Conservation (phyloP, 1,140 invertebrate species). For the Nixonia krombeini region DNA sequence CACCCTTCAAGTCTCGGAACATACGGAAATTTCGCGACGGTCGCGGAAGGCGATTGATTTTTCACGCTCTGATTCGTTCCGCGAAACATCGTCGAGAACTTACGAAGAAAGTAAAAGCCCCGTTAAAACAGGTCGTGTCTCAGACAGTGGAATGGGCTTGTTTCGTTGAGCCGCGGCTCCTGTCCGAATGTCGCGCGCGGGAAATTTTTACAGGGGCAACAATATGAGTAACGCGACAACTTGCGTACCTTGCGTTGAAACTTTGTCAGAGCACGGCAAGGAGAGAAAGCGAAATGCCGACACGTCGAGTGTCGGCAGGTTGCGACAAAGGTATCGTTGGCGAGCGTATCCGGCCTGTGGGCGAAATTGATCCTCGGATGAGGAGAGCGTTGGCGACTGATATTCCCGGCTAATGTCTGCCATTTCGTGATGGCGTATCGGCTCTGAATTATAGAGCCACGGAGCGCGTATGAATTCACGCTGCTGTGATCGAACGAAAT, state of each 20-base stretch:
- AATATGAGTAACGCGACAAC: too few relatives aligned
- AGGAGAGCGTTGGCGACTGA: slow-evolving; percentile 52
- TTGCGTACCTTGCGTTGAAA: too few relatives aligned
- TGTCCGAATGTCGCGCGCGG: too few relatives aligned
- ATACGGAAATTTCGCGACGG: slow-evolving; percentile 40
- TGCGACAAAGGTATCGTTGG: too few relatives aligned
- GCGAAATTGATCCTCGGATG: slow-evolving; percentile 48
- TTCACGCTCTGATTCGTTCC: slow-evolving; percentile 47
- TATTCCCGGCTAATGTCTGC: slow-evolving; percentile 48
- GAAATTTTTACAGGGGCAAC: too few relatives aligned
- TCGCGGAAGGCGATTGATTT: slow-evolving; percentile 42
- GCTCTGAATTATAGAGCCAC: slow-evolving; percentile 43
- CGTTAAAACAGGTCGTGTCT: slow-evolving; percentile 28
- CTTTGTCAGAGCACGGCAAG: too few relatives aligned
- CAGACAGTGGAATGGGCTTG: slow-evolving; percentile 26
- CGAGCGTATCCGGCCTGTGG: slow-evolving; percentile 17
- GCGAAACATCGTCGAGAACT: slow-evolving; percentile 40
- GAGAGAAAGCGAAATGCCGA: neutral
- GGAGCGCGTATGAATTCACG: slow-evolving; percentile 43
- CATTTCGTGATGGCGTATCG: slow-evolving; percentile 52
- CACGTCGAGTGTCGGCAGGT: too few relatives aligned
- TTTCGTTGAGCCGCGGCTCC: slow-evolving; percentile 28
- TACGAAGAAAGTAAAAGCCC: slow-evolving; percentile 38
- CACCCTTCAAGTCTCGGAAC: slow-evolving; percentile 34
- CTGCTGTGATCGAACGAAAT: slow-evolving; percentile 51